A percentile compares a stretch with the other conserved stretches of the same genome.
These are phyloP conservation scores for Ormyrus labotus DNA, from an alignment of 2,888 invertebrate genomes.

Conservation along the genomic window DNA sequence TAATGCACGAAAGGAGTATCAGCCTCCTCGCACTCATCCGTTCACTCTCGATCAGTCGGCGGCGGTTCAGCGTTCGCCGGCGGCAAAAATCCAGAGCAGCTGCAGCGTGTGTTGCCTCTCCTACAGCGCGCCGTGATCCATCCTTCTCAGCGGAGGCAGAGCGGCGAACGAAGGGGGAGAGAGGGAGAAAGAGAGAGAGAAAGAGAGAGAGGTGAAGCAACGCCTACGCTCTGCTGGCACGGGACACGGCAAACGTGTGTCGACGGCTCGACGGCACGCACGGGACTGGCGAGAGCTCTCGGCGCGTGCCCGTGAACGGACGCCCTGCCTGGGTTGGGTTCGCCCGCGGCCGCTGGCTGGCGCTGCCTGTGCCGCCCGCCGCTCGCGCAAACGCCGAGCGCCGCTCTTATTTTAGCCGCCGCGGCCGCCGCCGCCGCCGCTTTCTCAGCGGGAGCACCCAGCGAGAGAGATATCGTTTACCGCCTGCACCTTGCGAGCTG, in stretches of 20 bases:
- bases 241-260: slow-evolving; percentile 28
- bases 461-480: slow-evolving; percentile 12
- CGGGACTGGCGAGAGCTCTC: slow-evolving; percentile 48
- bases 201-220: neutral
- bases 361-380: slow-evolving; percentile 30
- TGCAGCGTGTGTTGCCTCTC: too few relatives aligned
- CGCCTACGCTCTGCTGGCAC: neutral
- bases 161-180: too few relatives aligned
- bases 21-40: too few relatives aligned
- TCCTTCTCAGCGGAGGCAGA: too few relatives aligned
- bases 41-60: neutral
- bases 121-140: too few relatives aligned
- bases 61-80: neutral
- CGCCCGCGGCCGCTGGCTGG: slow-evolving; percentile 41
- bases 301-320: slow-evolving; percentile 31
- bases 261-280: slow-evolving; percentile 54
- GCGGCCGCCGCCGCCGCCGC: slow-evolving; percentile 2
- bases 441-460: neutral
- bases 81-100: neutral
- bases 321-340: slow-evolving; percentile 1
- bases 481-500: slow-evolving; percentile 10
- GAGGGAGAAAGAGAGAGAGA: neutral
- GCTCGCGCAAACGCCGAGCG: slow-evolving; percentile 3
- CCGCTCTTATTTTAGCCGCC: neutral
- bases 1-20: too few relatives aligned